A percentile compares a stretch with the other conserved stretches of the same genome.
Conservation (phyloP, 2,797 vertebrate genomes). For the Artibeus lituratus region DNA sequence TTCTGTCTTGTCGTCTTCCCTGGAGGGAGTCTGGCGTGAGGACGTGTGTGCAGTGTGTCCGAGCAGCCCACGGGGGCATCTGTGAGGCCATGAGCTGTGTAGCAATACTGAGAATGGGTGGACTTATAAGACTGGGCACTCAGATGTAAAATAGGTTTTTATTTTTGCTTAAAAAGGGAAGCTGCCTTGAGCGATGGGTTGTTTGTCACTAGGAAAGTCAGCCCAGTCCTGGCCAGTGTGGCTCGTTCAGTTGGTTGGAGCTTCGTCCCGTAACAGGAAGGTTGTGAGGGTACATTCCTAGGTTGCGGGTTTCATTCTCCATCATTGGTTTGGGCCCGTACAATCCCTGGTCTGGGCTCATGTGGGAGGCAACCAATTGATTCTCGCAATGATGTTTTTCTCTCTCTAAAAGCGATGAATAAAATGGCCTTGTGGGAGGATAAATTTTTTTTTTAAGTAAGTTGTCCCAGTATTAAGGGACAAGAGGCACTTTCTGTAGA, state of each 20-base stretch:
- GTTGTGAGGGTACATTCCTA: background rate
- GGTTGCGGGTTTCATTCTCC: background rate
- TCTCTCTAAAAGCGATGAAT: background rate
- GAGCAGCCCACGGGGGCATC: too few relatives aligned
- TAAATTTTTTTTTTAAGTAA: background rate
- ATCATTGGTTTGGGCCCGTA: background rate
- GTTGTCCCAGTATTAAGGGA: background rate
- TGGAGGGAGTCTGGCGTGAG: background rate
- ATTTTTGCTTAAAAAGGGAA: background rate
- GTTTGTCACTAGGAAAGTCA: background rate
- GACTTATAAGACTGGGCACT: background rate
- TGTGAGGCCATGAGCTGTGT: background rate
- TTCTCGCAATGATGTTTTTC: background rate
- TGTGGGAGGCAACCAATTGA: background rate
- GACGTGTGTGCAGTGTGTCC: fast-evolving
- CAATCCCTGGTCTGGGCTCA: background rate
- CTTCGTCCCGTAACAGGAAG: background rate
- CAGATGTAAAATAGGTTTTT: background rate
- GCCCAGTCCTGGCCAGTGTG: too few relatives aligned
- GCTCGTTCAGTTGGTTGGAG: background rate
- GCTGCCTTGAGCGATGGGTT: background rate
- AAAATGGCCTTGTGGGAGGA: too few relatives aligned
- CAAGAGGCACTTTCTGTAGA: background rate
- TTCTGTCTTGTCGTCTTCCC: background rate
- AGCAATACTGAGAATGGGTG: background rate